Percentiles rank a stretch among this genome's conserved stretches.
Evolutionary conservation across 2,888 invertebrate species (phyloP).

Genomic region (Chrysina gloriosa): DNA sequence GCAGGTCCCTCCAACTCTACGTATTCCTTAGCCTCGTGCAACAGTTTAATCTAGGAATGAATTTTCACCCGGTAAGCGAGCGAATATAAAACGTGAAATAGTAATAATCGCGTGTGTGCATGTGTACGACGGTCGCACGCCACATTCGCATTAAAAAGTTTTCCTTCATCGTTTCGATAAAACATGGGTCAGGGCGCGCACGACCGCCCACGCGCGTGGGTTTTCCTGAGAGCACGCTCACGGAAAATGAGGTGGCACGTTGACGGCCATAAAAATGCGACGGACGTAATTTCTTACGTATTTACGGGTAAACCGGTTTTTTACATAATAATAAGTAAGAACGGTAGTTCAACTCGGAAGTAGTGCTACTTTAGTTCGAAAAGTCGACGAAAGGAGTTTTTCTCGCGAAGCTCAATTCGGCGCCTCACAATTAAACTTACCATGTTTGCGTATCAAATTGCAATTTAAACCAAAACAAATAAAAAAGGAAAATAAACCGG

Average conservation of each 20-base stretch:
- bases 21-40: constrained; percentile 11
- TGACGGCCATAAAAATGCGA: no score
- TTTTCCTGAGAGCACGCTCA: constrained; percentile 3
- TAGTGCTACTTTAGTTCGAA: background rate
- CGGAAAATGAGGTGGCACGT: no score
- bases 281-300: no score
- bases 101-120: constrained; percentile 33
- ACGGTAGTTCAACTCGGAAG: no score
- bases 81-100: constrained; percentile 25
- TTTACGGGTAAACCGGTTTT: no score
- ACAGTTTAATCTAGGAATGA: constrained; percentile 33
- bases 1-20: no score
- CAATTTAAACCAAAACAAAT: constrained; percentile 5
- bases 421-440: background rate
- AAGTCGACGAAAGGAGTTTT: background rate
- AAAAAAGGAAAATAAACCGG: background rate
- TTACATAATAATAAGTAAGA: no score
- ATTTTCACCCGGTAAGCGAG: constrained; percentile 16
- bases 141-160: constrained; percentile 48
- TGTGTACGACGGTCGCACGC: constrained; percentile 44
- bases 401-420: background rate
- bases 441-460: background rate
- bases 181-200: constrained; percentile 1
- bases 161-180: constrained; percentile 40
- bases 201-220: background rate